These are phyloP conservation scores for Streptopelia turtur DNA, from an alignment of 2,797 vertebrate genomes.

Conservation along the genomic window DNA sequence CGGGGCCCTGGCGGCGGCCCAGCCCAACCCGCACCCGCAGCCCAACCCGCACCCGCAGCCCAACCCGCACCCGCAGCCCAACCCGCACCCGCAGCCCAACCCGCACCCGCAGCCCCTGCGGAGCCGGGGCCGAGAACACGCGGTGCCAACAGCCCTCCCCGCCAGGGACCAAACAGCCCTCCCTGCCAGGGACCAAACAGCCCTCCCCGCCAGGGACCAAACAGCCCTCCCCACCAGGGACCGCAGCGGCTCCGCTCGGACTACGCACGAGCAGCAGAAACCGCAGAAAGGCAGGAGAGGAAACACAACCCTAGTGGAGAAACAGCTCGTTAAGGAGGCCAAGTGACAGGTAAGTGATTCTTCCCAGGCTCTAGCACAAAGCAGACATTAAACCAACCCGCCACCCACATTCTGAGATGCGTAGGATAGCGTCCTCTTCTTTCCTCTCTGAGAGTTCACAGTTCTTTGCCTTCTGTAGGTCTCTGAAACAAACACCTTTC, in stretches of 20 bases:
- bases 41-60: too few relatives aligned
- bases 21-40: too few relatives aligned
- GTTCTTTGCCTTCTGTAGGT: not conserved
- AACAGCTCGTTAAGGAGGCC: slow-evolving; percentile 61
- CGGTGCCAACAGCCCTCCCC: too few relatives aligned
- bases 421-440: not conserved
- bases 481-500: slow-evolving; percentile 13
- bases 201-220: too few relatives aligned
- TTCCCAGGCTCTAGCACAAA: slow-evolving; percentile 59
- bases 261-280: slow-evolving; percentile 56
- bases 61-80: too few relatives aligned
- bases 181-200: too few relatives aligned
- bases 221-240: too few relatives aligned
- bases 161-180: too few relatives aligned
- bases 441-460: slow-evolving; percentile 22
- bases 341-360: slow-evolving; percentile 71
- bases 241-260: not conserved
- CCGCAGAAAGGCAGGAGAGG: slow-evolving; percentile 33
- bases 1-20: slow-evolving; percentile 29
- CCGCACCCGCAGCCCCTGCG: too few relatives aligned
- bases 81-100: too few relatives aligned
- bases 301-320: slow-evolving; percentile 54
- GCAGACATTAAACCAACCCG: slow-evolving; percentile 52
- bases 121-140: too few relatives aligned
- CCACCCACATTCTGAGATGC: slow-evolving; percentile 23